A percentile compares a stretch with the other conserved stretches of the same genome.
These are phyloP conservation scores for Mobula hypostoma DNA, from an alignment of 2,113 vertebrate genomes.

Conservation along the genomic window DNA sequence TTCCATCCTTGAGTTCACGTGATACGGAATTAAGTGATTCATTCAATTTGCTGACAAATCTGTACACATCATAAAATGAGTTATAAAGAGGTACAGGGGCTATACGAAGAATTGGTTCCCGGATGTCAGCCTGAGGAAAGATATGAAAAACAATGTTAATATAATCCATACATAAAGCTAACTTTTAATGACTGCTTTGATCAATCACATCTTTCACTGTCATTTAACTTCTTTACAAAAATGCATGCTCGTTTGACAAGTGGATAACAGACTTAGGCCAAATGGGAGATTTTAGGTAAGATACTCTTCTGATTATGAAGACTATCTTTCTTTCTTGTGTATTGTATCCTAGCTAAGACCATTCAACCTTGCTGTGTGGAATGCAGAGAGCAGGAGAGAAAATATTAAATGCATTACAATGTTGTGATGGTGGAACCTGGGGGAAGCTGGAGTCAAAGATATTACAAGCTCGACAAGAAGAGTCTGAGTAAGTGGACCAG, in stretches of 20 bases:
- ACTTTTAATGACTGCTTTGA: neutral
- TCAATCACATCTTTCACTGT: neutral
- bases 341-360: neutral
- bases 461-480: no score
- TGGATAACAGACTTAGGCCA: no score
- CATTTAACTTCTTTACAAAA: neutral
- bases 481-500: no score
- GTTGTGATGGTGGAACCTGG: neutral
- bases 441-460: no score
- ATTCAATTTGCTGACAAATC: constrained; percentile 64
- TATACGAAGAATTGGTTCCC: constrained; percentile 77
- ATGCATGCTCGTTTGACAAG: neutral
- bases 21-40: neutral
- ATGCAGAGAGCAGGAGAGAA: neutral
- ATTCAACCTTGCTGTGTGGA: neutral
- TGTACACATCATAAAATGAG: constrained; percentile 81
- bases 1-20: neutral
- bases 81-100: constrained; percentile 91
- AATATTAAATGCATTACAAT: neutral
- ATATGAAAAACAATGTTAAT: constrained; percentile 39
- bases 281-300: neutral
- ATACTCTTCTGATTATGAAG: neutral
- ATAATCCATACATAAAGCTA: neutral
- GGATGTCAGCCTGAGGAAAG: constrained; percentile 75
- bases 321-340: neutral